Percentiles rank a stretch among this genome's conserved stretches.
Conservation (phyloP, 2,888 invertebrate genomes). For the Scaptomyza cyrtandrae region DNA sequence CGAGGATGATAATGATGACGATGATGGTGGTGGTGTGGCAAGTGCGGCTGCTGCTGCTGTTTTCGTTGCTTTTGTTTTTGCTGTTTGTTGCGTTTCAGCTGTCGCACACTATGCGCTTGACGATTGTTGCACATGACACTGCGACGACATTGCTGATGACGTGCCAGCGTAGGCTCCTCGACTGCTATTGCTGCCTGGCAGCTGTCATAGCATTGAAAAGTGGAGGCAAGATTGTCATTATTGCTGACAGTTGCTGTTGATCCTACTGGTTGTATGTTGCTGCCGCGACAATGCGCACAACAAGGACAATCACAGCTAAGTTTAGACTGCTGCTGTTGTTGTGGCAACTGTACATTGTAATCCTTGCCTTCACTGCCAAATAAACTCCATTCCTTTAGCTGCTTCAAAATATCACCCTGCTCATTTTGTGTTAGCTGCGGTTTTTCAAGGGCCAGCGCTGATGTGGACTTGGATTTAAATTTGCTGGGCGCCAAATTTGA, state of each 20-base stretch:
- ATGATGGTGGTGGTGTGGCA: slow-evolving; percentile 34
- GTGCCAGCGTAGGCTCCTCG: slow-evolving; percentile 25
- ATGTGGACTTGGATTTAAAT: slow-evolving; percentile 70
- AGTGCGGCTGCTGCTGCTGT: slow-evolving; percentile 35
- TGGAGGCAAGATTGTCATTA: slow-evolving; percentile 43
- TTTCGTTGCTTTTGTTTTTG: slow-evolving; percentile 44
- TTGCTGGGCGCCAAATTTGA: slow-evolving; percentile 49
- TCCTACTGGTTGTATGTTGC: slow-evolving; percentile 2
- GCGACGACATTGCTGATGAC: slow-evolving; percentile 70
- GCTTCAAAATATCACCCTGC: slow-evolving; percentile 79
- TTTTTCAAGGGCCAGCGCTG: slow-evolving; percentile 53
- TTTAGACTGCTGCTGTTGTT: slow-evolving; percentile 17
- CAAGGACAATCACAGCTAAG: slow-evolving; percentile 79
- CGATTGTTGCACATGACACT: slow-evolving; percentile 75
- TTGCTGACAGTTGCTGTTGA: slow-evolving; percentile 4
- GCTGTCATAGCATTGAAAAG: slow-evolving; percentile 69
- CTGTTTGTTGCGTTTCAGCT: slow-evolving; percentile 74
- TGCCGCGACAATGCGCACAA: slow-evolving; percentile 70
- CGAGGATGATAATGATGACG: slow-evolving; percentile 18
- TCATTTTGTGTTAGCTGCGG: slow-evolving; percentile 74
- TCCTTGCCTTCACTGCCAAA: slow-evolving; percentile 81
- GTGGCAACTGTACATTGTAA: slow-evolving; percentile 61
- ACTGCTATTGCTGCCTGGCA: slow-evolving; percentile 49
- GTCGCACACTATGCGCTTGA: slow-evolving; percentile 71
- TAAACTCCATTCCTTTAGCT: slow-evolving; percentile 84